Evolutionary conservation across 2,113 vertebrate species (phyloP), one percentile per base, ranked within the genome.

Genomic region (Vombatus ursinus): DNA sequence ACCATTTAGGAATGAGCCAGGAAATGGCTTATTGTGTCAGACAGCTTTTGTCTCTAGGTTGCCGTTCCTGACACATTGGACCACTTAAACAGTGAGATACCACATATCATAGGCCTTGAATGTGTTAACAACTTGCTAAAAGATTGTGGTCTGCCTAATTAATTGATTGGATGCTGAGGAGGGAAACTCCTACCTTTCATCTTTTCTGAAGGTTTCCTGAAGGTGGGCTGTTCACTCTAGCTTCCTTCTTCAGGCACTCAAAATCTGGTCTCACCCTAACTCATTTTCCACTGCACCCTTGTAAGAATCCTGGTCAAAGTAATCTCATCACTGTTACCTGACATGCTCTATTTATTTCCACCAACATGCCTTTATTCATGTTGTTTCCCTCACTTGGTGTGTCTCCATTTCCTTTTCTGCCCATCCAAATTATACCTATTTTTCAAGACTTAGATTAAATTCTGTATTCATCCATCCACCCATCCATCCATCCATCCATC

Each of bases 41-140:
- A 95, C 93, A 97, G 90, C 50, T 97, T 96, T 96, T 92, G 53
- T 90, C 95, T 97, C 44, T 93, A 96, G 95, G 90, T 92, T 96
- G 94, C 95, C 95, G 92, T 84, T 91, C 95, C 92, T 94, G 57
- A 31, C 57, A 61, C 57, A 31, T 11, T 31, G 57, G 57, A 0
- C 28, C 57, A 61, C 57, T 61, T 61, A 61, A 31, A 31, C 2
- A 61, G 57, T 3, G 25, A 61, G 28, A 61, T 31, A 31, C 96
- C 94, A 92, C 48, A 77, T 89, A n/a, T 97, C 11, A 11, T 61
- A 61, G 28, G 93, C 93, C 89, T 93, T 93, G 54, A 26, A 49
- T 54, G 50, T 25, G 92, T 93, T 93, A 93, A 92, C 96, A 48
- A 54, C 92, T 95, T 97, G 48, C 44, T 93, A 54, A 94, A 94